phyloP scores from a whole-genome alignment of 2,888 invertebrate species.

The Eristalis arbustorum region DNA sequence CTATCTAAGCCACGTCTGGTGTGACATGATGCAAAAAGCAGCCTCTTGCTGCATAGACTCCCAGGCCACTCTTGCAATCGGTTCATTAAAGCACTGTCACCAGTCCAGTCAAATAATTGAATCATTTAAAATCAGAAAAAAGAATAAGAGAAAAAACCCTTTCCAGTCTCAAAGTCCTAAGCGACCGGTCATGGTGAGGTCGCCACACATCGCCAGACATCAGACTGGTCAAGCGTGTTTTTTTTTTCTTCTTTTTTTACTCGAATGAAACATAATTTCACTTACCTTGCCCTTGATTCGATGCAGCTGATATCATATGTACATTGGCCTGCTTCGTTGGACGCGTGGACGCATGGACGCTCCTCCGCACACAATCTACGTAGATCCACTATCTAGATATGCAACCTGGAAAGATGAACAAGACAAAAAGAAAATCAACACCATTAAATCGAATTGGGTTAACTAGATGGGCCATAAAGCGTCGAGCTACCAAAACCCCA shows the following conservation, averaged over 20 bases:
- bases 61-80: not conserved
- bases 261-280: constrained; percentile 23
- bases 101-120: not conserved
- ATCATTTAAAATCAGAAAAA: not conserved
- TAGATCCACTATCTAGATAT: constrained; percentile 19
- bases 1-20: not conserved
- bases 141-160: not conserved
- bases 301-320: constrained; percentile 43
- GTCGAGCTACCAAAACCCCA: not conserved
- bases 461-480: constrained; percentile 32
- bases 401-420: constrained; percentile 32
- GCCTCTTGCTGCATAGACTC: not conserved
- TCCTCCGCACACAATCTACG: constrained; percentile 18
- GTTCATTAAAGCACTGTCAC: not conserved
- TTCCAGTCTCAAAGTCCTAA: not conserved
- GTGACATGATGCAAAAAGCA: not conserved
- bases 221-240: not conserved
- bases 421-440: constrained; percentile 8
- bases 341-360: not conserved
- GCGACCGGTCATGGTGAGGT: not conserved
- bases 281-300: constrained; percentile 60
- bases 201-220: not conserved
- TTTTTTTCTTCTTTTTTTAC: too few species aligned
- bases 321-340: constrained; percentile 39
- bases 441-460: constrained; percentile 38